Evolutionary conservation across 2,113 vertebrate genomes (phyloP).

Genomic region (Pyrgilauda ruficollis): DNA sequence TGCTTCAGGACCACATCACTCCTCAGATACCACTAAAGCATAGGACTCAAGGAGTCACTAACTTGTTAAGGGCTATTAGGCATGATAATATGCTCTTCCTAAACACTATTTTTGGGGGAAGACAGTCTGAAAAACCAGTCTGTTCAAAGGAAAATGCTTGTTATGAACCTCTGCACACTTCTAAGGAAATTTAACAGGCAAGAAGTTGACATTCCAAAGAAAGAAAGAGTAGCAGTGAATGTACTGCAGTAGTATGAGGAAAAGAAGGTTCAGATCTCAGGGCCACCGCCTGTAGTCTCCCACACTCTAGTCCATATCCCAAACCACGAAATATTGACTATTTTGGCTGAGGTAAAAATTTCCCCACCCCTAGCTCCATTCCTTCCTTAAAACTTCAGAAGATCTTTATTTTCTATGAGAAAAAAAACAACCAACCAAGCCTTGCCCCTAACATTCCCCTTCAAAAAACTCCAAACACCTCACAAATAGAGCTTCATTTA

Average conservation of each 20-base stretch:
- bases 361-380: accelerated
- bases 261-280: neutral
- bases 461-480: neutral
- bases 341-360: neutral
- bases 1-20: neutral
- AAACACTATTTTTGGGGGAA: neutral
- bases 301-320: neutral
- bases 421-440: neutral
- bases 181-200: neutral
- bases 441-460: accelerated
- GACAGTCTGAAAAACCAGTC: neutral
- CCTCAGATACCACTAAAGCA: neutral
- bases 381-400: neutral
- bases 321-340: neutral
- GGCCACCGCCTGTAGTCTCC: neutral
- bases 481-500: neutral
- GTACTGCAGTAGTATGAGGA: neutral
- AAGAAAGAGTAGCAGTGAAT: neutral
- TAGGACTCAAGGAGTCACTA: neutral
- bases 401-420: neutral
- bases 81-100: neutral
- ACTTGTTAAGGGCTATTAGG: neutral
- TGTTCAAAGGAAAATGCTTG: neutral
- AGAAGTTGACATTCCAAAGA: neutral
- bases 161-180: neutral